phyloP scores from a whole-genome alignment of 2,797 vertebrate species.

The Gymnopithys bicolor region DNA sequence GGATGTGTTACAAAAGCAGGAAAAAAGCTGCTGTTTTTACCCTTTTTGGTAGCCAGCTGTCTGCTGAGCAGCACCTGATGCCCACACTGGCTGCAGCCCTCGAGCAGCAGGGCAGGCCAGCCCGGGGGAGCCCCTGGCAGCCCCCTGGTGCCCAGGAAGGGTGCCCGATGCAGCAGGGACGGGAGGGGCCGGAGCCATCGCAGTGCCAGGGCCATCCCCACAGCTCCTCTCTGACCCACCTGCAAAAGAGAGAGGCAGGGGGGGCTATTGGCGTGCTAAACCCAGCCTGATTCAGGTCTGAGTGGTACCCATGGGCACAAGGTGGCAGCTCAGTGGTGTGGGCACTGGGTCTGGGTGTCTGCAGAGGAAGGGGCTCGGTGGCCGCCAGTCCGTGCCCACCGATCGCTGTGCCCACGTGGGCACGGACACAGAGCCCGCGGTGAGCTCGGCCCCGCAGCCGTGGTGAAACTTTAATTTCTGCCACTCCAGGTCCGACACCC shows the following conservation, averaged over 20 bases:
- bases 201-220: constrained; percentile 76
- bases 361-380: accelerated
- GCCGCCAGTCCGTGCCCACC: neutral
- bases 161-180: constrained; percentile 65
- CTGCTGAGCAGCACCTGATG: constrained; percentile 65
- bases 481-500: accelerated
- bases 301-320: accelerated
- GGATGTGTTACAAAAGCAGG: neutral
- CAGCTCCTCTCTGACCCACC: neutral
- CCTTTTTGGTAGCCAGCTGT: constrained; percentile 91
- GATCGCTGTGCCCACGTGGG: no score
- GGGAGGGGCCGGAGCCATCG: constrained; percentile 76
- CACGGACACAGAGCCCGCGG: no score
- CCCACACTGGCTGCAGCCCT: neutral
- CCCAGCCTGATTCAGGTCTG: accelerated
- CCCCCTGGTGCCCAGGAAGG: constrained; percentile 9
- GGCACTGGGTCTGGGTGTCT: accelerated
- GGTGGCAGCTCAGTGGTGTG: accelerated
- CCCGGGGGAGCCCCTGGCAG: constrained; percentile 3
- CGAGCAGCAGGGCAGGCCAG: constrained; percentile 12
- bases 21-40: constrained; percentile 76
- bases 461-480: accelerated
- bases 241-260: neutral
- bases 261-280: neutral
- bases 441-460: no score